These are phyloP conservation scores for Ridgeia piscesae DNA, from an alignment of 1,140 invertebrate genomes.

Conservation along the genomic window DNA sequence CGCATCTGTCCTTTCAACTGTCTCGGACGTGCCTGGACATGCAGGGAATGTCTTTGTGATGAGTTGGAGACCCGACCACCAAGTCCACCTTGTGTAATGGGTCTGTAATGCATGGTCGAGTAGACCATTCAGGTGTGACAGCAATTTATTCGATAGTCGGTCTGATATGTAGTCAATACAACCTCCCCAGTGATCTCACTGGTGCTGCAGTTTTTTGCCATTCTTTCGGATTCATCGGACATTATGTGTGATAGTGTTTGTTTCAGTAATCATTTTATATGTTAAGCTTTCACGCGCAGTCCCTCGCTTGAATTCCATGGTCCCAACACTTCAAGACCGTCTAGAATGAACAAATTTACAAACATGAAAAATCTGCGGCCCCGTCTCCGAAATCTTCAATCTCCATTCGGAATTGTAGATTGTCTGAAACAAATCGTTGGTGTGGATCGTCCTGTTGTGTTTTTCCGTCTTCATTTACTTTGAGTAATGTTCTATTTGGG, in stretches of 20 bases:
- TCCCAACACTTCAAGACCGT: too few species aligned
- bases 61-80: background rate
- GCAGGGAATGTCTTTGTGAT: background rate
- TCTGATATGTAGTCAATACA: background rate
- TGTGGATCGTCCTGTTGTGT: too few species aligned
- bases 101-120: background rate
- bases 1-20: background rate
- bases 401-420: too few species aligned
- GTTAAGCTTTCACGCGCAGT: too few species aligned
- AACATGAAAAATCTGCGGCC: too few species aligned
- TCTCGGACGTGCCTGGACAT: background rate
- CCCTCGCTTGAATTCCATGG: too few species aligned
- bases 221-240: background rate
- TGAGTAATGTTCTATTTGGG: too few species aligned
- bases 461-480: too few species aligned
- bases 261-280: too few species aligned
- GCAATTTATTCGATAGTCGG: background rate
- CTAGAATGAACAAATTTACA: too few species aligned
- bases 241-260: background rate
- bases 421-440: too few species aligned
- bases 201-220: background rate
- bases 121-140: background rate
- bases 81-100: background rate
- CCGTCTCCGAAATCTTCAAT: too few species aligned
- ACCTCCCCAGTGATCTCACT: background rate